phyloP scores from a whole-genome alignment of 2,888 invertebrate species.

The Pristionchus entomophagus region DNA sequence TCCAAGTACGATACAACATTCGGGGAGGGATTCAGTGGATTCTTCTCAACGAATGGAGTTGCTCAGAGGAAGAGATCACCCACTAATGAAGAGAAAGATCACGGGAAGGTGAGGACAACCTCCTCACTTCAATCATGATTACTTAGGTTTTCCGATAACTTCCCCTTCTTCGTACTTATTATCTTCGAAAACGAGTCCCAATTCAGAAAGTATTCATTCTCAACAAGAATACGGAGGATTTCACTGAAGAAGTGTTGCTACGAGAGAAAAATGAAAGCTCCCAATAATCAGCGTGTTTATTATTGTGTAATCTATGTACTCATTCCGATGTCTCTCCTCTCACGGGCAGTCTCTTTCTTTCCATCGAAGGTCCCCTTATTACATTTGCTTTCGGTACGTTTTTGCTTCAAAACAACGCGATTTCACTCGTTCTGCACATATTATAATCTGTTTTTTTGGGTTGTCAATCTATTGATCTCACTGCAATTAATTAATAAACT shows the following conservation, averaged over 20 bases:
- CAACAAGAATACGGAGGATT: conserved; percentile 30
- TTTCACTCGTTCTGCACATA: conserved; percentile 18
- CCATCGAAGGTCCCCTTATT: conserved; percentile 8
- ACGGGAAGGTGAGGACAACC: conserved; percentile 29
- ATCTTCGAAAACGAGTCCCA: background rate
- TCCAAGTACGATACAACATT: conserved; percentile 49
- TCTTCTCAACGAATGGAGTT: conserved; percentile 37
- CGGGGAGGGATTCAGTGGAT: conserved; percentile 46
- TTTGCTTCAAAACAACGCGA: conserved; percentile 12
- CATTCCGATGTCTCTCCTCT: background rate
- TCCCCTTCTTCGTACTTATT: background rate
- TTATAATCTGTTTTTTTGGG: background rate
- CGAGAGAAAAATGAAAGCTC: background rate
- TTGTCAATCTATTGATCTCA: background rate
- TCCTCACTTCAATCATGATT: background rate
- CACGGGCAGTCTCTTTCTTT: background rate
- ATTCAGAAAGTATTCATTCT: conserved; percentile 17
- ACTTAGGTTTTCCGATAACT: background rate
- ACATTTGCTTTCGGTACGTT: background rate
- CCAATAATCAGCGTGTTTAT: background rate
- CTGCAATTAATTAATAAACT: background rate
- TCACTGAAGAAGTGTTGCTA: conserved; percentile 29
- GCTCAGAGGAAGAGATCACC: background rate
- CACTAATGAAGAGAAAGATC: background rate
- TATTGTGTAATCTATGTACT: conserved; percentile 13